Percentiles rank a stretch among this genome's conserved stretches.
These are phyloP conservation scores for Colossoma macropomum DNA, from an alignment of 2,113 vertebrate genomes.

Conservation along the genomic window DNA sequence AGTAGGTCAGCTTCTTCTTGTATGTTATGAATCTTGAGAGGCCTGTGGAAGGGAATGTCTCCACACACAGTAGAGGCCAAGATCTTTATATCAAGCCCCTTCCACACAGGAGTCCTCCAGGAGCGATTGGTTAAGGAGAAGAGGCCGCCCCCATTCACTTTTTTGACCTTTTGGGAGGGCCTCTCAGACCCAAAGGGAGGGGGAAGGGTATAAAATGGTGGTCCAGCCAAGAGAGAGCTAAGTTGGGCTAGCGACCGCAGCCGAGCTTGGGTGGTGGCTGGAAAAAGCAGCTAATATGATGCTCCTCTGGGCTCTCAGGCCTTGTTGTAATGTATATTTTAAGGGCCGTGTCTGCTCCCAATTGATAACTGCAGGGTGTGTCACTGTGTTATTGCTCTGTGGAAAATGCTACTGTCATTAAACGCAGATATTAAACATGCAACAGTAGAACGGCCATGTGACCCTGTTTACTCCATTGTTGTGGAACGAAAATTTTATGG, in stretches of 20 bases:
- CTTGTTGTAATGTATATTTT: background rate
- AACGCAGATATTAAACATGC: background rate
- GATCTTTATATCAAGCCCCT: slow-evolving; percentile 43
- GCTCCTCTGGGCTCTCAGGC: background rate
- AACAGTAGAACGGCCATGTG: background rate
- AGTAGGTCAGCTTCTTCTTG: background rate
- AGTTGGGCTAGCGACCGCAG: background rate
- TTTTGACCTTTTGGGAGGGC: slow-evolving; percentile 44
- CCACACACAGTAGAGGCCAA: slow-evolving; percentile 11
- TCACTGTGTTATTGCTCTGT: background rate
- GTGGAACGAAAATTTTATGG: background rate
- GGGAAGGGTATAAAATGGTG: background rate
- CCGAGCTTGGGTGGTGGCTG: background rate
- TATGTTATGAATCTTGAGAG: slow-evolving; percentile 33
- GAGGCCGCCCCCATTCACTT: slow-evolving; percentile 35
- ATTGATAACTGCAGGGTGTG: background rate
- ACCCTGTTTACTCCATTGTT: background rate
- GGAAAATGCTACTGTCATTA: background rate
- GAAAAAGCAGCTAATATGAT: background rate
- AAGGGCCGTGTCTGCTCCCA: background rate
- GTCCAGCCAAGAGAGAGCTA: background rate
- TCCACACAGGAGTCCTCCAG: slow-evolving; percentile 19
- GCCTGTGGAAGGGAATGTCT: background rate
- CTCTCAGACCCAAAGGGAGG: background rate
- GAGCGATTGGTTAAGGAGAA: slow-evolving; percentile 42